These are phyloP conservation scores for Taxidea taxus DNA, from an alignment of 2,113 vertebrate species.

Conservation along the genomic window DNA sequence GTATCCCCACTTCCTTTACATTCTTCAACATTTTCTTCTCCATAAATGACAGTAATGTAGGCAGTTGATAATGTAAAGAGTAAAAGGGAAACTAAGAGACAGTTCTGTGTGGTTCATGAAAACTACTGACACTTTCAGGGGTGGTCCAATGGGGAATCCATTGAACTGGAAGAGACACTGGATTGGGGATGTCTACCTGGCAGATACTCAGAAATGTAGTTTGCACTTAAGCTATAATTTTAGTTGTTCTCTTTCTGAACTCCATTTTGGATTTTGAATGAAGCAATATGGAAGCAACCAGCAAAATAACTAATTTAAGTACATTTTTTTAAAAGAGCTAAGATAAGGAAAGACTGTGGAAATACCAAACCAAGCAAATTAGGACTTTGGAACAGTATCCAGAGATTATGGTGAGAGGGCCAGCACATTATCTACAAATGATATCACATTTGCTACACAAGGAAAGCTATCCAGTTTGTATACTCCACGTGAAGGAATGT, in stretches of 20 bases:
- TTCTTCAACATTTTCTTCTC: constrained; percentile 56
- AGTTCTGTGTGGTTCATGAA: constrained; percentile 58
- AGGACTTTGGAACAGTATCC: constrained; percentile 77
- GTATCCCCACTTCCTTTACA: neutral
- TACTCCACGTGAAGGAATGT: constrained; percentile 50
- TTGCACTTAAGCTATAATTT: constrained; percentile 85
- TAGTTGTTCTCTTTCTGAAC: constrained; percentile 80
- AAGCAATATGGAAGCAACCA: constrained; percentile 91
- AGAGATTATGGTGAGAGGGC: constrained; percentile 60
- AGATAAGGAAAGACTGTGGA: constrained; percentile 82
- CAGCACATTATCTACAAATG: constrained; percentile 48
- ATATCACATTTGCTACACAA: constrained; percentile 60
- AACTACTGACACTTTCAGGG: constrained; percentile 68
- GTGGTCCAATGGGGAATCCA: constrained; percentile 65
- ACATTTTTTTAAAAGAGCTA: constrained; percentile 69
- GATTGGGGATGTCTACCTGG: constrained; percentile 78
- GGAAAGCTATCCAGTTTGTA: constrained; percentile 57
- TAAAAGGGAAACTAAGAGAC: constrained; percentile 61
- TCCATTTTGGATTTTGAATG: constrained; percentile 87
- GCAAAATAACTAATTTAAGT: constrained; percentile 84
- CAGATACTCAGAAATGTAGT: constrained; percentile 84
- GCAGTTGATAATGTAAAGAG: constrained; percentile 70
- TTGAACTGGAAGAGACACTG: constrained; percentile 81
- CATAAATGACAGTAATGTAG: constrained; percentile 51
- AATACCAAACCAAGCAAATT: constrained; percentile 82